Percentiles rank a stretch among this genome's conserved stretches.
phyloP scores from a whole-genome alignment of 2,797 vertebrate species.

The Melanotaenia pygmaea region DNA sequence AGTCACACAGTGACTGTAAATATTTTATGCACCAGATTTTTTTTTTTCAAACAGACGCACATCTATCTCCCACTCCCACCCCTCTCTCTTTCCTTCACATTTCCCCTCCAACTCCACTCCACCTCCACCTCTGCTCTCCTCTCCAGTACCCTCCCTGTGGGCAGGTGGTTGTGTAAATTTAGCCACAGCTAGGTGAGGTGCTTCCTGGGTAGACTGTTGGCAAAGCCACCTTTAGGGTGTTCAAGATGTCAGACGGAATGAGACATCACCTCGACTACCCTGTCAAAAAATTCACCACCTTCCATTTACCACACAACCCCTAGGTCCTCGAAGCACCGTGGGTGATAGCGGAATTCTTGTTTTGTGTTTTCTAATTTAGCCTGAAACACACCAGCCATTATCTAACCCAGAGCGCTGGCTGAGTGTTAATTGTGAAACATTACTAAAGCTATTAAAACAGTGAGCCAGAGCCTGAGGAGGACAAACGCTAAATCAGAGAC shows the following conservation, averaged over 20 bases:
- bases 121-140: constrained; percentile 60
- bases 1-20: constrained; percentile 11
- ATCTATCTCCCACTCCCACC: not conserved
- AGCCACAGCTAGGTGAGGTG: constrained; percentile 80
- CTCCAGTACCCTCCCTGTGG: constrained; percentile 70
- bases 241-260: constrained; percentile 81
- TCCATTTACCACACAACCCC: constrained; percentile 75
- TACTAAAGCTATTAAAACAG: constrained; percentile 78
- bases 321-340: constrained; percentile 66
- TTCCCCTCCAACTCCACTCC: constrained; percentile 42
- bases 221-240: constrained; percentile 81
- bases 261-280: constrained; percentile 77
- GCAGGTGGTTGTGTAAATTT: constrained; percentile 82
- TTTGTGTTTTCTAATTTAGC: constrained; percentile 76
- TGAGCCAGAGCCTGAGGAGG: constrained; percentile 69
- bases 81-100: constrained; percentile 15
- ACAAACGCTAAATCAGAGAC: constrained; percentile 57
- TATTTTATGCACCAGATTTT: constrained; percentile 10
- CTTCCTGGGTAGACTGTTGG: constrained; percentile 80
- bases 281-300: constrained; percentile 84
- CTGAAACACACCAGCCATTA: constrained; percentile 70
- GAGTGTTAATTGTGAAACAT: constrained; percentile 81
- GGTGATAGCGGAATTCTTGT: constrained; percentile 71
- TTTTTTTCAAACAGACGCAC: constrained; percentile 17
- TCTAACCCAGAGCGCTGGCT: constrained; percentile 68